Conservation (phyloP, 2,113 vertebrate species). For the Corynorhinus townsendii region DNA sequence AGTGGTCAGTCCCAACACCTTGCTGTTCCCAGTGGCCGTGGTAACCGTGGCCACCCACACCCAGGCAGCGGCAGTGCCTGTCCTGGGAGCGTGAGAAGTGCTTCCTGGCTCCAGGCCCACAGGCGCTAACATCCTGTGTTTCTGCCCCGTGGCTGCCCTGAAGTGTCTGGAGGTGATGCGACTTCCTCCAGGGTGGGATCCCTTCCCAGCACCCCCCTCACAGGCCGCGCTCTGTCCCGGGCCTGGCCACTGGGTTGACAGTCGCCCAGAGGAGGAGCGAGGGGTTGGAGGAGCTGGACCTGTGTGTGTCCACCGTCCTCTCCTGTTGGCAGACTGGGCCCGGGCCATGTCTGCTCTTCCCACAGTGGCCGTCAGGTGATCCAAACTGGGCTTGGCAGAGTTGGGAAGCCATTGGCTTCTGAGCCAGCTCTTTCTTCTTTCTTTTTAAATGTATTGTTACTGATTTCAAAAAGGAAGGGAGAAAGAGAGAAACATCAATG, state of each 20-base stretch:
- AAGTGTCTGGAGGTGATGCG: rapidly evolving
- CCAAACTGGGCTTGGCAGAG: background rate
- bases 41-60: background rate
- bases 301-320: background rate
- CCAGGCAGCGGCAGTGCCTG: too few relatives aligned
- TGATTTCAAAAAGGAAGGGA: too few relatives aligned
- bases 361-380: background rate
- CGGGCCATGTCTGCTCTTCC: background rate
- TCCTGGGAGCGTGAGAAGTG: background rate
- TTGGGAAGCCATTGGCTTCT: background rate
- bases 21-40: background rate
- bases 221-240: background rate
- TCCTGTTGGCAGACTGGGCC: background rate
- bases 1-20: background rate
- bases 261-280: background rate
- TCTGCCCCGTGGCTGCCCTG: background rate
- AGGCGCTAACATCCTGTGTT: background rate
- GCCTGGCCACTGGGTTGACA: background rate
- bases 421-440: background rate
- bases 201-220: background rate
- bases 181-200: background rate
- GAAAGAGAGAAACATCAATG: too few relatives aligned
- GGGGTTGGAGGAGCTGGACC: rapidly evolving
- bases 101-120: background rate
- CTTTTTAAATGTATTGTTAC: too few relatives aligned